These are phyloP conservation scores for Synergus laeviventris DNA, from an alignment of 2,888 invertebrate species.

Conservation along the genomic window DNA sequence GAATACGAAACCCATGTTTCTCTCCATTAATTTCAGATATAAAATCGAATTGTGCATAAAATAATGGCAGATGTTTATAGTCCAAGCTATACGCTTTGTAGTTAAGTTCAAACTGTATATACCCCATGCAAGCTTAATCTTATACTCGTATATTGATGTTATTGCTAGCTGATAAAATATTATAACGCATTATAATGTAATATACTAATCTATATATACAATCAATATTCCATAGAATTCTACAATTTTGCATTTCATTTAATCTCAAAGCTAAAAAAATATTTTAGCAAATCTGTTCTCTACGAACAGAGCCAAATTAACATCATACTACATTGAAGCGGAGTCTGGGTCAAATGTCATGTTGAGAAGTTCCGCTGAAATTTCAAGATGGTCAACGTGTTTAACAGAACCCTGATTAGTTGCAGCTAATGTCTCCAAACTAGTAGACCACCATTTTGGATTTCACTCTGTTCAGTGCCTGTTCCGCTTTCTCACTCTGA, in stretches of 20 bases:
- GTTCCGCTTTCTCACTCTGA: neutral
- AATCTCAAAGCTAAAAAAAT: too few species aligned
- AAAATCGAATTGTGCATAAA: neutral
- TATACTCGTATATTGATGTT: neutral
- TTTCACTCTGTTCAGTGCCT: conserved; percentile 5
- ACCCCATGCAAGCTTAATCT: neutral
- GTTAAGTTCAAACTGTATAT: neutral
- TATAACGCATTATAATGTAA: too few species aligned
- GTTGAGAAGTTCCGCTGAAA: conserved; percentile 11
- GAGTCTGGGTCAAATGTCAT: neutral
- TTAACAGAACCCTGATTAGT: conserved; percentile 24
- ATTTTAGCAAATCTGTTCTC: neutral
- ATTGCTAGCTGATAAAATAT: too few species aligned
- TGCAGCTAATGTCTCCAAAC: conserved; percentile 1
- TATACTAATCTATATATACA: too few species aligned
- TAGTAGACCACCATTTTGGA: conserved; percentile 8
- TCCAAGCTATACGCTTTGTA: neutral
- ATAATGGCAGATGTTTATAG: neutral
- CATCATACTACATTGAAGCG: neutral
- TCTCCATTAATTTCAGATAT: neutral
- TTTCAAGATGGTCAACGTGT: conserved; percentile 31
- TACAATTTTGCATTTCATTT: too few species aligned
- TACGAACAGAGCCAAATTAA: neutral
- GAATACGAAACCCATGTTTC: neutral
- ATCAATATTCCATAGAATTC: too few species aligned